Percentiles rank a stretch among this genome's conserved stretches.
Evolutionary conservation across 2,113 vertebrate species (phyloP).

Genomic region (Oenanthe oenanthe): DNA sequence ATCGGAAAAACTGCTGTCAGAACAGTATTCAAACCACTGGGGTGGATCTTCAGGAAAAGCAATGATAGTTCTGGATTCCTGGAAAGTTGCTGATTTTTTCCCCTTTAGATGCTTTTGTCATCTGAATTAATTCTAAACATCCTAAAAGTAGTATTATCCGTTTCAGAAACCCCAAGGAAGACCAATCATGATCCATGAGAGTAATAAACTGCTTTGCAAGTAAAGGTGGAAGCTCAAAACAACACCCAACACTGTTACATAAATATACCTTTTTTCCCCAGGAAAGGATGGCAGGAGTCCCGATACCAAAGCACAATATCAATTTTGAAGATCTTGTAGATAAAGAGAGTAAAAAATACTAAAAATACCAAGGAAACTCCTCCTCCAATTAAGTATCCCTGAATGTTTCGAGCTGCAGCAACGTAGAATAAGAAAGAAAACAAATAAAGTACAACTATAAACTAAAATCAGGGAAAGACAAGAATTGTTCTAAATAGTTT

Average conservation of each 20-base stretch:
- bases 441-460: neutral
- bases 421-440: neutral
- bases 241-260: neutral
- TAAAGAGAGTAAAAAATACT: conserved; percentile 62
- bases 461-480: neutral
- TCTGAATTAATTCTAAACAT: neutral
- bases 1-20: neutral
- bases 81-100: neutral
- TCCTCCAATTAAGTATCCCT: conserved; percentile 72
- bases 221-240: neutral
- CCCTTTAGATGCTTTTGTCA: neutral
- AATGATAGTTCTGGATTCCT: neutral
- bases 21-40: neutral
- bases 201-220: neutral
- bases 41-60: neutral
- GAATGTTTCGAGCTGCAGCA: conserved; percentile 74
- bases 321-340: conserved; percentile 86
- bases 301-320: conserved; percentile 91
- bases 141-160: neutral
- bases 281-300: conserved; percentile 75
- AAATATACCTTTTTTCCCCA: conserved; percentile 79
- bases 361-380: conserved; percentile 69
- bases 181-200: neutral
- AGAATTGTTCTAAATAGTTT: neutral
- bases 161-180: neutral